Conservation (phyloP, 2,888 invertebrate species). For the Drosophila lutescens region DNA sequence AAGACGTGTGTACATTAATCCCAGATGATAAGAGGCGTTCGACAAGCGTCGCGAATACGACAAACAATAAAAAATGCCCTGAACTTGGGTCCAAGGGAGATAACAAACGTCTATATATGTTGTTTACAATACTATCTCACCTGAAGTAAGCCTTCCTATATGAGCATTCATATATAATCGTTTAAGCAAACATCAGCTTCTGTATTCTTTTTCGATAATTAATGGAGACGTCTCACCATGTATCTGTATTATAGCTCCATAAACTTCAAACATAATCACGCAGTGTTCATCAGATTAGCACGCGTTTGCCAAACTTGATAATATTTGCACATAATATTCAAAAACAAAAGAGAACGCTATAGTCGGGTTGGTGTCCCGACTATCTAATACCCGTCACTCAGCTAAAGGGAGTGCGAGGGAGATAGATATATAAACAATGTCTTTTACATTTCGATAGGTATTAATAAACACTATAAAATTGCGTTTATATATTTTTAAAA, state of each 20-base stretch:
- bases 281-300: slow-evolving; percentile 11
- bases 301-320: slow-evolving; percentile 1
- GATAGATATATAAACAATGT: too few relatives aligned
- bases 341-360: too few relatives aligned
- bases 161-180: slow-evolving; percentile 1
- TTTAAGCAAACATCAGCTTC: slow-evolving; percentile 25
- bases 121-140: slow-evolving; percentile 9
- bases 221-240: slow-evolving; percentile 6
- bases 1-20: slow-evolving; percentile 33
- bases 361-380: too few relatives aligned
- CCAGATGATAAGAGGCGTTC: slow-evolving; percentile 29
- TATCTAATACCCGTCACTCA: too few relatives aligned
- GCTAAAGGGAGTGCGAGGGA: too few relatives aligned
- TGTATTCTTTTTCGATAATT: slow-evolving; percentile 6
- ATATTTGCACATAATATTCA: background rate
- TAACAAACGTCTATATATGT: slow-evolving; percentile 1
- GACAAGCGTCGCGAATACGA: slow-evolving; percentile 18
- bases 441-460: too few relatives aligned
- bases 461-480: too few relatives aligned
- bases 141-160: background rate
- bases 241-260: background rate
- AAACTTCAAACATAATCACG: slow-evolving; percentile 9
- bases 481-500: too few relatives aligned
- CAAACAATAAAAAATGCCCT: background rate
- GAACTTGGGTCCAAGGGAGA: slow-evolving; percentile 6